Conservation (phyloP, 1,140 invertebrate species). For the Branchinecta lynchi region DNA sequence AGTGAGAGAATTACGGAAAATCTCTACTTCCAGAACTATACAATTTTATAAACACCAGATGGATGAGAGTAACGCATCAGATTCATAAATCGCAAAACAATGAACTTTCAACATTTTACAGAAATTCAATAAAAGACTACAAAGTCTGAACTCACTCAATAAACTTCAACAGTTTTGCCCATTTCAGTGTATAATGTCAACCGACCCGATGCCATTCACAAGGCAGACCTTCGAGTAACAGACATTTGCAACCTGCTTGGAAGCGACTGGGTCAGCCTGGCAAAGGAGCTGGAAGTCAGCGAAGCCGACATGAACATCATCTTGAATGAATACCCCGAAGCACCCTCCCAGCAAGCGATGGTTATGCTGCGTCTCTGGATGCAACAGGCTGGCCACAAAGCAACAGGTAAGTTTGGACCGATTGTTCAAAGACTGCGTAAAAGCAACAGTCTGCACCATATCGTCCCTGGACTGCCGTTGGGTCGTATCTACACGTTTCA, state of each 20-base stretch:
- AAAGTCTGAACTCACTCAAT: too few relatives aligned
- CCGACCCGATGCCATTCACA: conserved; percentile 49
- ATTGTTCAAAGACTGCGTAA: too few relatives aligned
- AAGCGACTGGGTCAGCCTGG: conserved; percentile 79
- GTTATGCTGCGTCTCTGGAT: conserved; percentile 83
- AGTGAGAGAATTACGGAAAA: too few relatives aligned
- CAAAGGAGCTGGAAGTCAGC: conserved; percentile 63
- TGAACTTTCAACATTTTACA: too few relatives aligned
- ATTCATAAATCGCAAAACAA: too few relatives aligned
- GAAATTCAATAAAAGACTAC: too few relatives aligned
- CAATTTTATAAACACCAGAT: too few relatives aligned
- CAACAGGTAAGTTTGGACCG: conserved; percentile 40
- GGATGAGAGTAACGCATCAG: too few relatives aligned
- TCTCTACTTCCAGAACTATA: too few relatives aligned
- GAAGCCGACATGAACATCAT: conserved; percentile 76
- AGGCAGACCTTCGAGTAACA: conserved; percentile 63
- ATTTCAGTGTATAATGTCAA: conserved; percentile 19
- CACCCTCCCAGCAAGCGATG: conserved; percentile 72
- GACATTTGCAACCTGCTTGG: conserved; percentile 82
- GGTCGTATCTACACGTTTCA: too few relatives aligned
- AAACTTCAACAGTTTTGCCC: not conserved
- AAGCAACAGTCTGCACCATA: too few relatives aligned
- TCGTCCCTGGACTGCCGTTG: too few relatives aligned
- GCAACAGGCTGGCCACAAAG: conserved; percentile 49
- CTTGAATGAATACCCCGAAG: conserved; percentile 64